phyloP scores from a whole-genome alignment of 1,140 invertebrate genomes.

The Drosophila punjabiensis region DNA sequence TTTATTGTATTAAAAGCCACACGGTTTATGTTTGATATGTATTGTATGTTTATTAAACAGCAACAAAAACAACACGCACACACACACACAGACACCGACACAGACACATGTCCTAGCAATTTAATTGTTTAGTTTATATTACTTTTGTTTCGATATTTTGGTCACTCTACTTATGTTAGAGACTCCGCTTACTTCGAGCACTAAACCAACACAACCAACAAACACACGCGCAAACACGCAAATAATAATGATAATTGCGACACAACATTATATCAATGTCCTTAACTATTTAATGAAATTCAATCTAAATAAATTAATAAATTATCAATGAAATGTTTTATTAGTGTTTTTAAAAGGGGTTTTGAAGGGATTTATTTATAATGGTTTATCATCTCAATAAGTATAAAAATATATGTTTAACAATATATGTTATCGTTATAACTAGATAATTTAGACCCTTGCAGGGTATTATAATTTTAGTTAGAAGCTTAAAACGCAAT shows the following conservation, averaged over 20 bases:
- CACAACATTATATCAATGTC: constrained; percentile 81
- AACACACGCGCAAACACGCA: constrained; percentile 34
- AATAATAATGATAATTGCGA: constrained; percentile 63
- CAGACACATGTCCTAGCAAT: constrained; percentile 76
- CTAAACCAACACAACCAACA: constrained; percentile 55
- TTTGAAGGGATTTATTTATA: background rate
- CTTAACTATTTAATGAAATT: constrained; percentile 82
- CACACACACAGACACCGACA: constrained; percentile 31
- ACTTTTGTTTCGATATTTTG: constrained; percentile 50
- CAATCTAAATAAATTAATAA: constrained; percentile 82
- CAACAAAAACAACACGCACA: constrained; percentile 31
- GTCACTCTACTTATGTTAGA: constrained; percentile 29
- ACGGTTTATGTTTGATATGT: constrained; percentile 64
- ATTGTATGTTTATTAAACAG: constrained; percentile 63
- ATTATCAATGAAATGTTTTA: constrained; percentile 42
- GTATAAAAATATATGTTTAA: too few relatives aligned
- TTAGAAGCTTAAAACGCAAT: too few relatives aligned
- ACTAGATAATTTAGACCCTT: too few relatives aligned
- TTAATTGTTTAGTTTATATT: constrained; percentile 78
- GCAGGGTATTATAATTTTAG: too few relatives aligned
- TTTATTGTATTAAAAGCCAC: constrained; percentile 63
- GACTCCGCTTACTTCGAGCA: constrained; percentile 52
- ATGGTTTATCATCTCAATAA: too few relatives aligned
- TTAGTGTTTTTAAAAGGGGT: background rate
- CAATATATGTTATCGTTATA: too few relatives aligned